These are phyloP conservation scores for Osedax frankpressi DNA, from an alignment of 2,888 invertebrate species.

Conservation along the genomic window DNA sequence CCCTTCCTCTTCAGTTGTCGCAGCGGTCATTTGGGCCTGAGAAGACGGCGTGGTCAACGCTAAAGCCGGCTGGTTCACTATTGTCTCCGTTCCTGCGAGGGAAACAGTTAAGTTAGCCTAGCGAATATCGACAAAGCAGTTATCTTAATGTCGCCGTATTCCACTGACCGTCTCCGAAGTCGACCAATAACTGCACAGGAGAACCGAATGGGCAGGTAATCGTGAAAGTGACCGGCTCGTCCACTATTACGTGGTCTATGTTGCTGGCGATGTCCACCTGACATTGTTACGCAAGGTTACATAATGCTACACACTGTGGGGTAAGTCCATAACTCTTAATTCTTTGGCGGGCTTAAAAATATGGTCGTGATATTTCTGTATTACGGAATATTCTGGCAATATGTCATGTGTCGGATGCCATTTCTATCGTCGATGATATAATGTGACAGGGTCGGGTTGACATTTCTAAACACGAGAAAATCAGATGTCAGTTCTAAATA, in stretches of 20 bases:
- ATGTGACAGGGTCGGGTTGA: too few relatives aligned
- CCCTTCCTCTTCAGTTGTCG: too few relatives aligned
- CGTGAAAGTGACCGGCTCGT: constrained; percentile 28
- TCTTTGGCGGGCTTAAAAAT: too few relatives aligned
- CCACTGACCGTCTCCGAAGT: constrained; percentile 26
- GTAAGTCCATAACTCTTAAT: too few relatives aligned
- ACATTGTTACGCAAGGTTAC: too few relatives aligned
- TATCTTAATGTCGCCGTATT: not conserved
- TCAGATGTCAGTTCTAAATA: too few relatives aligned
- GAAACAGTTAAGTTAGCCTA: constrained; percentile 1
- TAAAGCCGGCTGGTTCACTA: not conserved
- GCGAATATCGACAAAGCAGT: not conserved
- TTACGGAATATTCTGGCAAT: too few relatives aligned
- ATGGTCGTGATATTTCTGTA: too few relatives aligned
- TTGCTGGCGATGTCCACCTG: constrained; percentile 33
- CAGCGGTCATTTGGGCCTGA: not conserved
- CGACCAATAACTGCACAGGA: constrained; percentile 23
- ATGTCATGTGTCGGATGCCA: too few relatives aligned
- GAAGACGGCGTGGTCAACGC: not conserved
- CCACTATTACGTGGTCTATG: constrained; percentile 28
- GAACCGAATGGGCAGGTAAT: constrained; percentile 34
- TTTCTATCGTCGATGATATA: too few relatives aligned
- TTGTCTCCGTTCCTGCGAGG: not conserved
- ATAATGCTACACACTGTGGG: too few relatives aligned
- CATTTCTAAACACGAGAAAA: too few relatives aligned